Base-by-base conservation (phyloP, 2,888 invertebrate species). In the Melinaea marsaeus region DNA sequence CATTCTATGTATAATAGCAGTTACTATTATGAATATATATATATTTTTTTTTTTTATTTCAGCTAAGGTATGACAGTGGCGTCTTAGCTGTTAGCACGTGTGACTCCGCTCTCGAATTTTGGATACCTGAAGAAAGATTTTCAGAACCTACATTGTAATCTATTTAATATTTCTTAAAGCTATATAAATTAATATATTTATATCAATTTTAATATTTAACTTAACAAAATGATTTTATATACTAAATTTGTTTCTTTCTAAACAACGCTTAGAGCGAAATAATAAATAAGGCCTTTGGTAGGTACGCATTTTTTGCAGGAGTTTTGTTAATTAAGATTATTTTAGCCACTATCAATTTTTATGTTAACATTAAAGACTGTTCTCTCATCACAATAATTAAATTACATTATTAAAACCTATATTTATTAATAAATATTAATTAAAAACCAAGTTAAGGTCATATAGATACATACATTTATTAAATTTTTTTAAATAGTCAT, bases 71-170 rank as follows among this genome's bases (percentile, higher is more conserved):
- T 71, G 80, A 83, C 67, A 87, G 89, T 70, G 87, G 84, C 47
- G 80, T 90, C n/a, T 72, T 92, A 72, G 91, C 85, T 46, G 79
- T 89, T 51, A 90, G 91, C 13, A 90, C 90, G n/a, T 90, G 90
- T 73, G 90, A 91, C 66, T 86, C 88, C 4, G 85, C 91, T 5
- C 71, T 92, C 45, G 92, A 91, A 72, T 87, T 92, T 69, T 92
- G 91, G 91, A 79, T 90, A 57, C 90, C 90, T 2, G 79, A 76
- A 47, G 80, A 83, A 42, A 77, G 69, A 68, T 80, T 79, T 68
- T 55, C 62, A 7, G 45, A 60, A 13, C 32, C 57, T 34, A 56
- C 55, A 55, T 56, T 65, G 62, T 68, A 65, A 65, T 60, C n/a
- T 37, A 35, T 61, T 54, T 47, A 59, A 34, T 3, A 55, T 33